phyloP scores from a whole-genome alignment of 2,113 vertebrate species.

The Morone chrysops region DNA sequence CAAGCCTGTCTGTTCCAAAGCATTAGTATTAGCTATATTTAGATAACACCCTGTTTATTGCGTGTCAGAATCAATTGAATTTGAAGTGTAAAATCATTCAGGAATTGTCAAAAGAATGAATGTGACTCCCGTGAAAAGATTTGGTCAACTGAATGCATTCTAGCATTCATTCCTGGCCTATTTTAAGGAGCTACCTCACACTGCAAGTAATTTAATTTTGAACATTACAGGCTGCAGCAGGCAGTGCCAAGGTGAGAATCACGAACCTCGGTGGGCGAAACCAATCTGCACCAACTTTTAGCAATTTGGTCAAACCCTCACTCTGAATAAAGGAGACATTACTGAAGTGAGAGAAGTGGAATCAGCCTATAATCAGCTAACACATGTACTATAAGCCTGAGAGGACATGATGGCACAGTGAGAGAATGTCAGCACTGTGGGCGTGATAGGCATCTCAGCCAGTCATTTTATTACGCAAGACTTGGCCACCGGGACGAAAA shows the following conservation, averaged over 20 bases:
- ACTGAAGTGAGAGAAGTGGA: conserved; percentile 21
- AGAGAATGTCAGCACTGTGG: conserved; percentile 44
- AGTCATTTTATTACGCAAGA: conserved; percentile 58
- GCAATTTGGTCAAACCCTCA: conserved; percentile 10
- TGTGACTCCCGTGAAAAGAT: background rate
- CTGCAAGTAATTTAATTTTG: background rate
- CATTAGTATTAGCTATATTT: background rate
- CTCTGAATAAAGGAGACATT: conserved; percentile 7
- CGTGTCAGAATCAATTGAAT: background rate
- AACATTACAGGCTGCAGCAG: background rate
- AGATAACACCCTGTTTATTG: background rate
- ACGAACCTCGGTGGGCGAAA: background rate
- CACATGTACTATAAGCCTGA: conserved; percentile 35
- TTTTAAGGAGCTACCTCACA: background rate
- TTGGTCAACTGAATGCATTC: background rate
- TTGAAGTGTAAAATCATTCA: background rate
- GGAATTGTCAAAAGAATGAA: background rate
- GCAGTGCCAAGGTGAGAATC: conserved; percentile 11
- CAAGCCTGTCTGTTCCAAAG: too few relatives aligned
- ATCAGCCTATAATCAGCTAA: conserved; percentile 35
- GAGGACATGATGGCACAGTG: conserved; percentile 40
- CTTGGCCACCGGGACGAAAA: conserved; percentile 44
- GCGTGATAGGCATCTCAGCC: conserved; percentile 52
- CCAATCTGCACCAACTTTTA: conserved; percentile 33
- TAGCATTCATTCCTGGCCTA: background rate